Evolutionary conservation across 2,797 vertebrate species (phyloP).

Genomic region (Moxostoma hubbsi): DNA sequence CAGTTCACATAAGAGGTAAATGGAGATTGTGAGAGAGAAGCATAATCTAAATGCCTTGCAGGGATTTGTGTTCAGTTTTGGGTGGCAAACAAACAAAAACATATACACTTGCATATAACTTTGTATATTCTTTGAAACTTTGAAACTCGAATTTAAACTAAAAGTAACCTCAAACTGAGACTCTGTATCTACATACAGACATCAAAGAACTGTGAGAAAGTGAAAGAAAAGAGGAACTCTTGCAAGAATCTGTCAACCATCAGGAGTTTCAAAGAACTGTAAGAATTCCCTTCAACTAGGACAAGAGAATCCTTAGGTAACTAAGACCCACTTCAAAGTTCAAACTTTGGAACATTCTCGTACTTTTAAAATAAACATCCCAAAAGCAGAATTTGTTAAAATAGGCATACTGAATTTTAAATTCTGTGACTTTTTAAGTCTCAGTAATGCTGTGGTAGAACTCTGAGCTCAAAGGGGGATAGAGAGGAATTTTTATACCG

Average conservation of each 20-base stretch:
- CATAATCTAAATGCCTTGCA: slow-evolving; percentile 28
- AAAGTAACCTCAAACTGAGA: slow-evolving; percentile 1
- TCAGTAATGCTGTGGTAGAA: slow-evolving; percentile 3
- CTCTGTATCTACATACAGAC: slow-evolving; percentile 1
- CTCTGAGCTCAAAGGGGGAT: not conserved
- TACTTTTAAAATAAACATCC: slow-evolving; percentile 24
- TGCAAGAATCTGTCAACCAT: slow-evolving; percentile 68
- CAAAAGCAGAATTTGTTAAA: slow-evolving; percentile 2
- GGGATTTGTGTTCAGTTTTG: slow-evolving; percentile 24
- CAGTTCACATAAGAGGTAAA: slow-evolving; percentile 30
- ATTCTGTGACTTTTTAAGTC: not conserved
- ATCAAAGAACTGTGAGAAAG: slow-evolving; percentile 60
- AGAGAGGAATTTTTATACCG: not conserved
- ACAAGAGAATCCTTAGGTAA: slow-evolving; percentile 31
- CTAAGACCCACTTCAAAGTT: slow-evolving; percentile 15
- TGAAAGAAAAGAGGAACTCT: slow-evolving; percentile 65
- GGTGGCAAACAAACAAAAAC: slow-evolving; percentile 29
- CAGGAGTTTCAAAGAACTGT: slow-evolving; percentile 22
- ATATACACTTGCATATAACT: not conserved
- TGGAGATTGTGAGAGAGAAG: slow-evolving; percentile 33
- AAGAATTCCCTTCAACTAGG: slow-evolving; percentile 25
- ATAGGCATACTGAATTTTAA: not conserved
- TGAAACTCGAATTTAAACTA: not conserved
- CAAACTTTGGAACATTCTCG: not conserved
- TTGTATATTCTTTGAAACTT: not conserved